Base-by-base conservation (phyloP, 2,113 vertebrate genomes). In the Nothobranchius furzeri region DNA sequence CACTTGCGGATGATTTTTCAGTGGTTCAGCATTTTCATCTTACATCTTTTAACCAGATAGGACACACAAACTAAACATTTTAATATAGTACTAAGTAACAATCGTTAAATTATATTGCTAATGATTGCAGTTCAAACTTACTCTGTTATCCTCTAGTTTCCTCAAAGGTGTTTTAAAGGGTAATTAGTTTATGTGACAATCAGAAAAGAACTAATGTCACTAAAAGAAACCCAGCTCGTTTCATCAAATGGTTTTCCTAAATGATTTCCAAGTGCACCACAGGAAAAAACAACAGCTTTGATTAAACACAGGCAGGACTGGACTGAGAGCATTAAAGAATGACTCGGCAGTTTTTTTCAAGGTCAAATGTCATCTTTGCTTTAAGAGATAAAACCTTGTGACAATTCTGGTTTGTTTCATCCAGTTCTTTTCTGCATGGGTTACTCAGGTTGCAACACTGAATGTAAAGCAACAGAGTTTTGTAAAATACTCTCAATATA, bases 281-380 rank as follows among this genome's bases (percentile, higher is more conserved):
- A 60, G 6, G 56, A 56, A 12, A 13, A 12, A 40, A 9, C 25
- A 70, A 9, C 1, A 40, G 3, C 12, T 60, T 60, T 37, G 69
- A 68, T 37, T 46, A 56, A 70, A 51, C 37, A 6, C 9, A 9
- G 9, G 37, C 9, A 40, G 7, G 37, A 4, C 36, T 40, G 13
- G 13, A 56, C 50, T 51, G 14, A 24, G 56, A 0, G 1, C 0
- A 25, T 35, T 15, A 17, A 36, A 60, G 3, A n/a, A 50, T 40
- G 46, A 77, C 12, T 61, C 36, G 25, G 57, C 37, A 6, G 0
- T 12, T 46, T 68, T 54, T 1, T 30, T 12, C 3, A 14, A 14
- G 46, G 70, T 60, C 42, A 81, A 59, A 52, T 51, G 47, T 63
- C 56, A 63, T 24, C 30, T 73, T 81, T 81, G 58, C 24, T 42